These are phyloP conservation scores for Eretmochelys imbricata DNA, from an alignment of 2,113 vertebrate species.

Conservation along the genomic window DNA sequence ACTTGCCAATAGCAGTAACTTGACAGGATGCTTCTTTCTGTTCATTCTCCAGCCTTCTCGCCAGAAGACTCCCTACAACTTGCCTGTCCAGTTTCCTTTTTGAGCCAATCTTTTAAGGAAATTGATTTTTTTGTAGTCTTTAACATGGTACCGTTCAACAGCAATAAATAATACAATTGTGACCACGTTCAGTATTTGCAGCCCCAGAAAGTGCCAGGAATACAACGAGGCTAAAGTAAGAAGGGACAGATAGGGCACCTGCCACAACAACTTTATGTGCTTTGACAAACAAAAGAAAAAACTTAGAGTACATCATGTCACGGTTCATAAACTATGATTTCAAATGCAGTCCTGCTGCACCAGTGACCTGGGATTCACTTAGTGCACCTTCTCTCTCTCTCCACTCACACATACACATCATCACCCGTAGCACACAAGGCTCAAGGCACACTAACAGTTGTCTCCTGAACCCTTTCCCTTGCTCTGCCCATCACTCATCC, in stretches of 20 bases:
- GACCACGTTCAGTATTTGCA: background rate
- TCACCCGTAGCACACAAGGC: background rate
- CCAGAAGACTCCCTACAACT: conserved; percentile 4
- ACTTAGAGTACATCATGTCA: background rate
- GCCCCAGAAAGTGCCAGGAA: background rate
- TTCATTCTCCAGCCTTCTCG: conserved; percentile 1
- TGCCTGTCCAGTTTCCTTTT: conserved; percentile 57
- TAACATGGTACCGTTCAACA: background rate
- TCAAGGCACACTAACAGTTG: background rate
- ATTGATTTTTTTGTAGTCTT: background rate
- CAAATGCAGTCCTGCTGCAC: background rate
- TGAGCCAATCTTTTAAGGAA: conserved; percentile 27
- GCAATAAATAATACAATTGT: background rate
- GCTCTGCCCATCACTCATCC: background rate
- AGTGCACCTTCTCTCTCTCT: background rate
- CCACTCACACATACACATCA: too few relatives aligned
- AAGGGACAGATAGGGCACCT: background rate
- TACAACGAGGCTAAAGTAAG: too few relatives aligned
- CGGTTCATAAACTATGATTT: background rate
- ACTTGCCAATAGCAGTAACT: conserved; percentile 50
- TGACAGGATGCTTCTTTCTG: conserved; percentile 53
- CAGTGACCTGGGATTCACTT: background rate
- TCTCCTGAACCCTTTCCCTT: background rate
- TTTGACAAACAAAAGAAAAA: background rate
- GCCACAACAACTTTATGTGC: background rate